Evolutionary conservation across 30 jellyfish, hydroid and myxozoan genomes (phyloP).

Genomic region (Mastigias papua): DNA sequence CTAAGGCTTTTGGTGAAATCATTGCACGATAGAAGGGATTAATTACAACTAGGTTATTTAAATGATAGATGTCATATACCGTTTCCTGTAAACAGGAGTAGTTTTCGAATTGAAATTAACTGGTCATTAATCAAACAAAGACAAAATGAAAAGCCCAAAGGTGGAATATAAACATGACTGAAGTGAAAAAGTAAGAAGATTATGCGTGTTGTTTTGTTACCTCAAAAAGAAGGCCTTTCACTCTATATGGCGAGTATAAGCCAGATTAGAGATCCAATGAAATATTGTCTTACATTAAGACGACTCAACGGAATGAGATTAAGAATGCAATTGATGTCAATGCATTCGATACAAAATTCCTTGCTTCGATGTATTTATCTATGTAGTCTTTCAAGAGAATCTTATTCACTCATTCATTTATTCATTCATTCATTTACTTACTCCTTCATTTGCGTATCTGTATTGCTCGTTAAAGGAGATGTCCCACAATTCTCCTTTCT

Average conservation of each 20-base stretch:
- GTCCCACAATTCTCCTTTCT: neutral
- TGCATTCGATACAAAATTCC: neutral
- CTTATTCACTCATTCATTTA: neutral
- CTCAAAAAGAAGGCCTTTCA: neutral
- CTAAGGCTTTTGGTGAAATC: slow-evolving; percentile 1
- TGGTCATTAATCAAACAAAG: neutral
- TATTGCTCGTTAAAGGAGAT: neutral
- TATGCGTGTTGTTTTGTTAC: neutral
- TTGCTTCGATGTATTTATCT: neutral
- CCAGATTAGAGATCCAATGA: neutral
- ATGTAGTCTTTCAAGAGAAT: neutral
- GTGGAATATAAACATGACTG: neutral
- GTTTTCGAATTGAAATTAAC: neutral
- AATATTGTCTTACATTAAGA: neutral
- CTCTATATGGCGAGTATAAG: neutral
- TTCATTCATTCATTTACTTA: neutral
- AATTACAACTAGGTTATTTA: neutral
- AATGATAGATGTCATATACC: neutral
- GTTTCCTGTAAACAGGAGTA: slow-evolving; percentile 18
- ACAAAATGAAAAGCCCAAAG: neutral
- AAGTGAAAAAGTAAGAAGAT: neutral
- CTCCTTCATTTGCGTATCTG: neutral
- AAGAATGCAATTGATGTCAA: neutral
- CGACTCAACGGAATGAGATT: neutral
- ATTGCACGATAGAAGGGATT: neutral